Conservation (phyloP, 2,888 invertebrate genomes). For the Diachrysia chrysitis region DNA sequence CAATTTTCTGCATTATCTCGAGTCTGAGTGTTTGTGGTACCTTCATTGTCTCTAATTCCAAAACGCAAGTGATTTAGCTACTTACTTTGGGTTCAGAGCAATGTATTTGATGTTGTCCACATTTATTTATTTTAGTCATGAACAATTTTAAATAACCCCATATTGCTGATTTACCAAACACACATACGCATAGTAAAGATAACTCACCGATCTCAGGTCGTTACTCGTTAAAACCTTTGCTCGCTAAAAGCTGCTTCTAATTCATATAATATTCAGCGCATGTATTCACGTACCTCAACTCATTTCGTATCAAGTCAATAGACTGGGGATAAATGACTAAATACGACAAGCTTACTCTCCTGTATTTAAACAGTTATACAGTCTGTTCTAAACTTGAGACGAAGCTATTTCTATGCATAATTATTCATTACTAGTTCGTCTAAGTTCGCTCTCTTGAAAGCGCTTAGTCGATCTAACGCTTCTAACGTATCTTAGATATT, state of each 20-base stretch:
- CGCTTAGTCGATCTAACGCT: background rate
- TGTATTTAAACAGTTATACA: slow-evolving; percentile 18
- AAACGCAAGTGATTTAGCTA: too few species aligned
- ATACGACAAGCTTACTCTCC: slow-evolving; percentile 32
- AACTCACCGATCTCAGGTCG: slow-evolving; percentile 17
- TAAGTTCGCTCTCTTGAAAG: background rate
- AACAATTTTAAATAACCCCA: background rate
- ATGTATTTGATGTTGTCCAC: too few species aligned
- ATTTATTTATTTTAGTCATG: too few species aligned
- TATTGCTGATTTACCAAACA: background rate
- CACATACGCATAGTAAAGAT: too few species aligned
- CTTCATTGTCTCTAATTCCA: too few species aligned
- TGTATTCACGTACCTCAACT: slow-evolving; percentile 26
- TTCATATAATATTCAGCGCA: slow-evolving; percentile 48
- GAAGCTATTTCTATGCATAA: slow-evolving; percentile 10
- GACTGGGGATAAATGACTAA: slow-evolving; percentile 29
- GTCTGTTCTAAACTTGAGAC: background rate
- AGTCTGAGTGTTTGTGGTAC: too few species aligned
- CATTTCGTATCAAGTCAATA: slow-evolving; percentile 44
- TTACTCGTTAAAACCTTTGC: slow-evolving; percentile 20
- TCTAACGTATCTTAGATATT: slow-evolving; percentile 3
- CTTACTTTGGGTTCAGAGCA: too few species aligned
- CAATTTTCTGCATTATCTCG: too few species aligned
- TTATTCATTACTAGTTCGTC: background rate
- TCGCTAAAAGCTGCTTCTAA: slow-evolving; percentile 40